Evolutionary conservation across 2,797 vertebrate species (phyloP), one percentile per base, ranked within the genome.

Genomic region (Malacoraja senta): DNA sequence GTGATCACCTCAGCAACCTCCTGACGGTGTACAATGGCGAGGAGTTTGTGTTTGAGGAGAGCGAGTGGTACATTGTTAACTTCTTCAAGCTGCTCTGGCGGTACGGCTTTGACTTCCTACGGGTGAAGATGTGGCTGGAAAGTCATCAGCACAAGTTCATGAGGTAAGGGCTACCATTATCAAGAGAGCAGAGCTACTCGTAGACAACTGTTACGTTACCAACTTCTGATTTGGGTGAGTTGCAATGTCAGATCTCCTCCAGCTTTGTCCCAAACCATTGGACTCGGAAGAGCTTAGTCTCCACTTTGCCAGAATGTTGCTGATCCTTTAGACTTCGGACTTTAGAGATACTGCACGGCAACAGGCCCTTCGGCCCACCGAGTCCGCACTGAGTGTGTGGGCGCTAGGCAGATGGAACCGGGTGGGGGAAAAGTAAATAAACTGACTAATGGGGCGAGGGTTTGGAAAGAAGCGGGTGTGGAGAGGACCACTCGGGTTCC

Each of bases 91-190:
- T 98, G 93, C 94, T 99, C 35, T 99, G 98, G 98, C 94, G 93
- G 78, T 99, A 99, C 0, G 98, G 98, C 13, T 96, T 99, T 91
- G 98, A 97, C 94, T 95, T 97, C 44, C 94, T 99, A 7, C 97
- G 98, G 17, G 97, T 98, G 97, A 97, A 97, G 94, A 98, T 98
- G 96, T 99, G 98, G 98, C 97, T 99, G 94, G 98, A 99, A 94
- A 96, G 96, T 65, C 0, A 98, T 93, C 93, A 99, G 93, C 98
- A 99, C 95, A 99, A 98, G 94, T 99, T 99, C 93, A 99, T 99
- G 98, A 97, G 98, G 99, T 99, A 95, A 96, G 94, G 26, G 21
- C 26, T 7, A 9, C 8, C 26, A 13, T 24, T 61, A 63, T 3
- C 12, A 0, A 12, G 24, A 84, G 24, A 10, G 1, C 17, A 1